Percentiles rank a stretch among this genome's conserved stretches.
Conservation (phyloP, 1,140 invertebrate genomes). For the Drosophila navojoa region DNA sequence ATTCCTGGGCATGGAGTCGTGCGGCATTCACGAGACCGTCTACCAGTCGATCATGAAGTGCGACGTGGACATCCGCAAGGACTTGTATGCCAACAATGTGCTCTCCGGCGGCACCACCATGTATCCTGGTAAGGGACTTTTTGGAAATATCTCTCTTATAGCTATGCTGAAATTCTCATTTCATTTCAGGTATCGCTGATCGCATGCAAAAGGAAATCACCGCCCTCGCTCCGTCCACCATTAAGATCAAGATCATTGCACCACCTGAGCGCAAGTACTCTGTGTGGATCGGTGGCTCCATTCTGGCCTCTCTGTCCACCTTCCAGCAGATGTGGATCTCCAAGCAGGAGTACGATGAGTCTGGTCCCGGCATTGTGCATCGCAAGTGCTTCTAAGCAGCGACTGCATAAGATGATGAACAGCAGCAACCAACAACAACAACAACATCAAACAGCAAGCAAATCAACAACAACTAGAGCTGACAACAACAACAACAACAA, state of each 20-base stretch:
- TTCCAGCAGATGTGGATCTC: constrained; percentile 95
- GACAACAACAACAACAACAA: constrained; percentile 17
- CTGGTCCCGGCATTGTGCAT: constrained; percentile 88
- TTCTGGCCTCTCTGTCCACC: constrained; percentile 91
- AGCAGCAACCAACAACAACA: constrained; percentile 26
- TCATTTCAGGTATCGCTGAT: constrained; percentile 89
- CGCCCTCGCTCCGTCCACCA: constrained; percentile 93
- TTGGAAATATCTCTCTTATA: no score
- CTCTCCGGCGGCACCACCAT: constrained; percentile 96
- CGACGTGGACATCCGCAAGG: constrained; percentile 95
- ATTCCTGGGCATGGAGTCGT: constrained; percentile 95
- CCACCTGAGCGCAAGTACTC: constrained; percentile 96
- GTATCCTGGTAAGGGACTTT: constrained; percentile 90
- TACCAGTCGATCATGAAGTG: constrained; percentile 98
- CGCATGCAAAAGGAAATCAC: constrained; percentile 96
- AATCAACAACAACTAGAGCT: constrained; percentile 2
- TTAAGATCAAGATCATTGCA: constrained; percentile 98
- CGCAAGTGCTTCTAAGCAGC: constrained; percentile 88
- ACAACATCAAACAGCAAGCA: constrained; percentile 4
- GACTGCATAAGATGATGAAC: not conserved
- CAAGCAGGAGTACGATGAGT: constrained; percentile 91
- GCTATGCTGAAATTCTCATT: no score
- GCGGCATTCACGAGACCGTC: constrained; percentile 95
- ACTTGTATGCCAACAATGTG: constrained; percentile 96
- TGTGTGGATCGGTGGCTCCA: constrained; percentile 92